phyloP scores from a whole-genome alignment of 2,797 vertebrate genomes.

The Tapera naevia region DNA sequence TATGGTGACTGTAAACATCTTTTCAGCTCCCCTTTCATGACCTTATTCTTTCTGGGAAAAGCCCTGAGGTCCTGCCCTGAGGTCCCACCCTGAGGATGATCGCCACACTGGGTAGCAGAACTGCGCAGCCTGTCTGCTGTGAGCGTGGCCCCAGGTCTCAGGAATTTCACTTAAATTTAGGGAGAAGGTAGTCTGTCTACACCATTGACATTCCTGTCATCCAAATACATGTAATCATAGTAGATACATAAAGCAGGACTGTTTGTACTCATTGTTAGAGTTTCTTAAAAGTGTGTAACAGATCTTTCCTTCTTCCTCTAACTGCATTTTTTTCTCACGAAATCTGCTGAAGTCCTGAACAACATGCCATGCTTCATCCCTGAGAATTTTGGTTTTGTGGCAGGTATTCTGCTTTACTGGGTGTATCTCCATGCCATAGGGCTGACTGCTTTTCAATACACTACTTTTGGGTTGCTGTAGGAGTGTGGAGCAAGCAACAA shows the following conservation, averaged over 20 bases:
- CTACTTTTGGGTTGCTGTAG: neutral
- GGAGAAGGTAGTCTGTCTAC: neutral
- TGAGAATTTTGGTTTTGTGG: neutral
- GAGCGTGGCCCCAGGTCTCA: neutral
- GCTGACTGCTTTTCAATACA: neutral
- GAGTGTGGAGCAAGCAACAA: neutral
- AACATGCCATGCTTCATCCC: rapidly evolving
- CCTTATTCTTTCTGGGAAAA: neutral
- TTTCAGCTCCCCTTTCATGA: neutral
- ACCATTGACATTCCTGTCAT: neutral
- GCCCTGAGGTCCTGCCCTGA: neutral
- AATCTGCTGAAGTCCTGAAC: neutral
- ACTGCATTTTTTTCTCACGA: neutral
- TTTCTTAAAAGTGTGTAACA: neutral
- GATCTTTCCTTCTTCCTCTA: neutral
- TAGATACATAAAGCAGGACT: neutral
- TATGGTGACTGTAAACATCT: neutral
- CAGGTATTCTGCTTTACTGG: neutral
- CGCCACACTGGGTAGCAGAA: neutral
- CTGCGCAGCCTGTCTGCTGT: neutral
- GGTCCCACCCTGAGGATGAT: neutral
- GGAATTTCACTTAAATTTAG: neutral
- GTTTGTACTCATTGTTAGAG: neutral
- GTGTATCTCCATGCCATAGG: neutral
- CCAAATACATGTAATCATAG: neutral